phyloP scores from a whole-genome alignment of 2,113 vertebrate species.

The Aspidoscelis tigris region DNA sequence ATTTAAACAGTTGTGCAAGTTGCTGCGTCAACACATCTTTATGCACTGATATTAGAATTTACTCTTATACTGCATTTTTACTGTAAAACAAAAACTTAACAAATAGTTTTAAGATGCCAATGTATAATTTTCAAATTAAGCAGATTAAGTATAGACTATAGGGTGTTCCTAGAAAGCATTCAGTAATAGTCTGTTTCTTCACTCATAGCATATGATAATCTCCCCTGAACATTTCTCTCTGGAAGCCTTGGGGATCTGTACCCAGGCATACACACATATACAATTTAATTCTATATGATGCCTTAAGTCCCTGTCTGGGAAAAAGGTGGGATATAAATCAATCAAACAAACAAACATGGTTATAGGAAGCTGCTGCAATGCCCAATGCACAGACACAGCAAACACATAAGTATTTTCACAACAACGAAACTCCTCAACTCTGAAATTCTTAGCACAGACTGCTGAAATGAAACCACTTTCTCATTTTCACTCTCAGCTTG shows the following conservation, averaged over 20 bases:
- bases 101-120: background rate
- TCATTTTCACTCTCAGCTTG: too few species aligned
- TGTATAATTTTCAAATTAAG: slow-evolving; percentile 4
- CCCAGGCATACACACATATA: background rate
- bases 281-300: too few species aligned
- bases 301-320: background rate
- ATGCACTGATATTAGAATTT: slow-evolving; percentile 2
- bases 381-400: background rate
- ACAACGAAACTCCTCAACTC: background rate
- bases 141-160: background rate
- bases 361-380: background rate
- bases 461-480: background rate
- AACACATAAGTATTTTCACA: background rate
- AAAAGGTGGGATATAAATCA: too few species aligned
- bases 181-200: too few species aligned
- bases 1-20: slow-evolving; percentile 38
- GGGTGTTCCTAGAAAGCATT: background rate
- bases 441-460: background rate
- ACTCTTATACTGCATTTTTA: background rate
- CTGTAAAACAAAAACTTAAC: background rate
- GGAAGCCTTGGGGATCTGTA: too few species aligned
- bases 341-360: too few species aligned
- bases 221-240: too few species aligned
- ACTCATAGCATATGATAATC: too few species aligned
- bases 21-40: background rate